Conservation (phyloP, 2,888 invertebrate species). For the Acholoe squamosa region DNA sequence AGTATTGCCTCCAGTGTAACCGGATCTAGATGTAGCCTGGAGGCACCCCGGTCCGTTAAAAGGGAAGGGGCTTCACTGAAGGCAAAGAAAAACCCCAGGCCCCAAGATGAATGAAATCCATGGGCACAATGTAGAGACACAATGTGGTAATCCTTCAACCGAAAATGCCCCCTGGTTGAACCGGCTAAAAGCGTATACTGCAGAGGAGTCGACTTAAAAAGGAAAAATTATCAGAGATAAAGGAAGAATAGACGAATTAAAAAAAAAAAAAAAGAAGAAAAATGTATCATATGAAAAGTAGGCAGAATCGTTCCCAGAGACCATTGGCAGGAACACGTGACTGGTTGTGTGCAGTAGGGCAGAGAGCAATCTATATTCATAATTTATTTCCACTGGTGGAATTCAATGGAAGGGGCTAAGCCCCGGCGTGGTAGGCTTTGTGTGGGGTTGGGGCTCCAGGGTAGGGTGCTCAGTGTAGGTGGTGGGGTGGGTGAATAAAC, state of each 20-base stretch:
- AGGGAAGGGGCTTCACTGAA: constrained; percentile 43
- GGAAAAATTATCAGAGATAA: background rate
- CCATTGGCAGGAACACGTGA: constrained; percentile 23
- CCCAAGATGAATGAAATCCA: constrained; percentile 56
- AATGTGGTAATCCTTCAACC: constrained; percentile 39
- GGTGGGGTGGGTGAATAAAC: background rate
- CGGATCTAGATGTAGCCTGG: background rate
- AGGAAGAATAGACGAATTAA: background rate
- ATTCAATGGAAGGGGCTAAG: constrained; percentile 30
- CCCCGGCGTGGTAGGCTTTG: background rate
- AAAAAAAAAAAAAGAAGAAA: background rate
- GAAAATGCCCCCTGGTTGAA: background rate
- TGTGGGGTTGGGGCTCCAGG: background rate
- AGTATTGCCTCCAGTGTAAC: background rate
- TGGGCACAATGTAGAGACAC: constrained; percentile 49
- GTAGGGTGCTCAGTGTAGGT: background rate
- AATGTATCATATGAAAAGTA: background rate
- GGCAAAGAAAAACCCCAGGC: constrained; percentile 55
- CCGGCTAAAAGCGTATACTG: constrained; percentile 18
- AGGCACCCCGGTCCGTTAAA: background rate
- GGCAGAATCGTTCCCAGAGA: background rate
- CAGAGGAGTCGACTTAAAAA: constrained; percentile 25
- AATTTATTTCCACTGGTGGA: constrained; percentile 41
- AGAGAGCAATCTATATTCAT: constrained; percentile 52
- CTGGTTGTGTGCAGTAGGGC: constrained; percentile 46